Conservation (phyloP, 2,888 invertebrate species). For the Zaprionus obscuricornis region DNA sequence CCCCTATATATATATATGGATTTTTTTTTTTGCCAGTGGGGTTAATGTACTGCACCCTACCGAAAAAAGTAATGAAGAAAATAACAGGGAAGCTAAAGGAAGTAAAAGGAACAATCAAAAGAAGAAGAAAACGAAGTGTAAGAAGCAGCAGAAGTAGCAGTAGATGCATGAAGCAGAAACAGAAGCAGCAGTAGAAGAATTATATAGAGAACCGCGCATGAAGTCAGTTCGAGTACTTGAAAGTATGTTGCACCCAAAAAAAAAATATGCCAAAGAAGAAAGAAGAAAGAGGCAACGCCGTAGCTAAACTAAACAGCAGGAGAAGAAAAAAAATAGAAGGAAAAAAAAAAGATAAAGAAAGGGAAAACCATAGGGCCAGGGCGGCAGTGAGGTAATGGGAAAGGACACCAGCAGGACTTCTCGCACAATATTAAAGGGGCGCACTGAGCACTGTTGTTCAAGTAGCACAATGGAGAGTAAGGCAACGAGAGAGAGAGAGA, state of each 20-base stretch:
- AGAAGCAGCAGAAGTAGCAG: conserved; percentile 3
- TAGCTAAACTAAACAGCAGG: conserved; percentile 17
- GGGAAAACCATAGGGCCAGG: too few relatives aligned
- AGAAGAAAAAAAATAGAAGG: too few relatives aligned
- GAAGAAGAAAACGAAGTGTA: too few relatives aligned
- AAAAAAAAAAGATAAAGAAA: too few relatives aligned
- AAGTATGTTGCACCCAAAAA: conserved; percentile 72
- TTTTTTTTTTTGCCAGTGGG: conserved; percentile 39
- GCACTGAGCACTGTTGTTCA: too few relatives aligned
- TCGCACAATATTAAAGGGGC: too few relatives aligned
- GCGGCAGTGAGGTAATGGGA: too few relatives aligned
- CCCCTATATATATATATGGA: too few relatives aligned
- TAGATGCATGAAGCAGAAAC: conserved; percentile 5
- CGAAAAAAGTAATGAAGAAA: conserved; percentile 22
- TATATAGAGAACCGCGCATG: conserved; percentile 38
- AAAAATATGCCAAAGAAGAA: conserved; percentile 4
- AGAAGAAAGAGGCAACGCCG: conserved; percentile 36
- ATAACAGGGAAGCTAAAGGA: too few relatives aligned
- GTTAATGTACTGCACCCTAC: conserved; percentile 69
- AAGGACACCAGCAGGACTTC: too few relatives aligned
- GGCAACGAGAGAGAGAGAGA: too few relatives aligned
- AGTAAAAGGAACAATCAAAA: conserved; percentile 3
- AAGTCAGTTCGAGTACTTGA: conserved; percentile 65
- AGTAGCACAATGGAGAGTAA: too few relatives aligned
- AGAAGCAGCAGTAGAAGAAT: conserved; percentile 29